Percentiles rank a stretch among this genome's conserved stretches.
Conservation (phyloP, 2,797 vertebrate genomes). For the Heliangelus exortis region DNA sequence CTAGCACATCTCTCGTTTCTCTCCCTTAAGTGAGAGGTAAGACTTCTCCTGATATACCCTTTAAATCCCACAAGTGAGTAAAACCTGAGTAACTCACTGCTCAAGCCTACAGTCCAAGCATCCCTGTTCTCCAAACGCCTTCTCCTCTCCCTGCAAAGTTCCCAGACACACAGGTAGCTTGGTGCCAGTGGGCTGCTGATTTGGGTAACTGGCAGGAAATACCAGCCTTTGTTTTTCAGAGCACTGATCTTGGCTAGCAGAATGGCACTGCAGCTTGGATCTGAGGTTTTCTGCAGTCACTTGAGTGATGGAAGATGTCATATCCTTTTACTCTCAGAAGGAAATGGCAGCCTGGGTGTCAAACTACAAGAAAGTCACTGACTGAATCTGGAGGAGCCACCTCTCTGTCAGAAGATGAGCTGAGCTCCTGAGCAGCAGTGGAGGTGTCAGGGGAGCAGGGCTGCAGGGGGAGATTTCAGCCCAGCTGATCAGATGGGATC, state of each 20-base stretch:
- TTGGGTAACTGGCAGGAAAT: constrained; percentile 55
- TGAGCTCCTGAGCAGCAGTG: background rate
- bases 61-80: background rate
- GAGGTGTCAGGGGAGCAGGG: background rate
- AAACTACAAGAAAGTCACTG: background rate
- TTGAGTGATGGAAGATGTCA: background rate
- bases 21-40: background rate
- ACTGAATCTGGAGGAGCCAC: background rate
- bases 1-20: background rate
- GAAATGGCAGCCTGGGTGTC: background rate
- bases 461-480: background rate
- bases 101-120: background rate
- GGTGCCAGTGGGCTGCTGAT: constrained; percentile 29
- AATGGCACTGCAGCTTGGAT: constrained; percentile 47
- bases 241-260: constrained; percentile 46
- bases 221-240: constrained; percentile 60
- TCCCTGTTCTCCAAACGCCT: background rate
- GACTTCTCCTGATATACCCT: background rate
- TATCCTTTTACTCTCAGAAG: constrained; percentile 9
- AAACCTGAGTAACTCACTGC: background rate
- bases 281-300: constrained; percentile 19
- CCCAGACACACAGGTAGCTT: constrained; percentile 25
- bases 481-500: background rate
- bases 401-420: background rate
- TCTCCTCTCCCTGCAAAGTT: constrained; percentile 33